Base-by-base conservation (phyloP, 1,140 invertebrate species). In the Cylas formicarius region DNA sequence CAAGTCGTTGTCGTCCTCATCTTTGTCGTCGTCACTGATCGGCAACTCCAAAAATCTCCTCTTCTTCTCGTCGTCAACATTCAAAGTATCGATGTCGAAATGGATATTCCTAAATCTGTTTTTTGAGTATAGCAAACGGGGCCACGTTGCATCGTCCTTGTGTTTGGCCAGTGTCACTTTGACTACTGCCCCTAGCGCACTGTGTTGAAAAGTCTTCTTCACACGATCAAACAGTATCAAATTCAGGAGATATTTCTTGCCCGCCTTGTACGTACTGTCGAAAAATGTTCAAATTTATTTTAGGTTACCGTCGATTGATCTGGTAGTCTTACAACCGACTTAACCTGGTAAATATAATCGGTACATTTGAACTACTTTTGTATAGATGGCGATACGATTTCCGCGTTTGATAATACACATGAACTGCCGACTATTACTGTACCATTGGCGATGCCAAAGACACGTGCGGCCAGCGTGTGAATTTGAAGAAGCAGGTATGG, bases 221-320 rank as follows among this genome's bases (percentile, higher is more conserved):
- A 59, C 48, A 5, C 24, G 28, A 20, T 49, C 44, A 27, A 44
- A 59, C n/a, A 61, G 43, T 7, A 48, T 32, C 8, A 61, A 35
- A 17, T 58, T 56, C 2, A 61, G 18, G 7, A 20, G 28, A 28
- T 61, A 61, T 19, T 50, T 49, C 18, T 59, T 57, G 10, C 39
- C 55, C 7, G 47, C 27, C 13, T 47, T 40, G 6, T 23, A 19
- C 1, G 57, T 45, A 9, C 51, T 58, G 37, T 31, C 54, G 41
- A 38, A 9, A 42, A 36, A 22, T 39, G 23, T 34, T 22, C 36
- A 26, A 35, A 38, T 33, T 34, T 20, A 23, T 24, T 11, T 10
- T 35, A 26, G 18, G 17, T 20, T 6, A 32, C 13, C 32, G n/a
- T n/a, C n/a, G n/a, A n/a, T n/a, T n/a, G n/a, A n/a, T n/a, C n/a